These are phyloP conservation scores for Labia minor DNA, from an alignment of 2,888 invertebrate species.

Conservation along the genomic window DNA sequence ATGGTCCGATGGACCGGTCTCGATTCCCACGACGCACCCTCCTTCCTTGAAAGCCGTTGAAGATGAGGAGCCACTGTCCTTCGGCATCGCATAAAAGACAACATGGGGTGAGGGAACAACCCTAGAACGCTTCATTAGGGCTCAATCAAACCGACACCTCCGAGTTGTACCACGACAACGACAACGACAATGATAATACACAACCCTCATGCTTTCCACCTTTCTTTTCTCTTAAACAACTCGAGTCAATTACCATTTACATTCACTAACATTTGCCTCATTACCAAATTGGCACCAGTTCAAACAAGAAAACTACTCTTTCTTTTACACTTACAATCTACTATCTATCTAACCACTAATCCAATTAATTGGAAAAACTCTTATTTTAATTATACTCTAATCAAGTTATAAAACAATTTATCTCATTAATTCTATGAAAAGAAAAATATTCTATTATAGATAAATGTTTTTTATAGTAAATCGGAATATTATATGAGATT, in stretches of 20 bases:
- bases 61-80: not conserved
- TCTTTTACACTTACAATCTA: too few species aligned
- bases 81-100: slow-evolving; percentile 13
- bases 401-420: too few species aligned
- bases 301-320: too few species aligned
- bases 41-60: not conserved
- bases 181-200: not conserved
- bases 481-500: too few species aligned
- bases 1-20: slow-evolving; percentile 2
- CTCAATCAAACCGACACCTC: slow-evolving; percentile 8
- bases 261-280: too few species aligned
- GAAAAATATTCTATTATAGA: too few species aligned
- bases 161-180: not conserved
- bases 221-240: not conserved
- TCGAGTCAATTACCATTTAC: not conserved
- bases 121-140: slow-evolving; percentile 13
- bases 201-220: not conserved
- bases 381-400: too few species aligned
- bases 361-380: too few species aligned
- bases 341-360: too few species aligned
- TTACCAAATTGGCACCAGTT: too few species aligned
- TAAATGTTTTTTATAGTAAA: too few species aligned
- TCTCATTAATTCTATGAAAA: too few species aligned
- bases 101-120: not conserved
- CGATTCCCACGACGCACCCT: not conserved